Conservation (phyloP, 2,888 invertebrate genomes). For the Marronus borbonicus region DNA sequence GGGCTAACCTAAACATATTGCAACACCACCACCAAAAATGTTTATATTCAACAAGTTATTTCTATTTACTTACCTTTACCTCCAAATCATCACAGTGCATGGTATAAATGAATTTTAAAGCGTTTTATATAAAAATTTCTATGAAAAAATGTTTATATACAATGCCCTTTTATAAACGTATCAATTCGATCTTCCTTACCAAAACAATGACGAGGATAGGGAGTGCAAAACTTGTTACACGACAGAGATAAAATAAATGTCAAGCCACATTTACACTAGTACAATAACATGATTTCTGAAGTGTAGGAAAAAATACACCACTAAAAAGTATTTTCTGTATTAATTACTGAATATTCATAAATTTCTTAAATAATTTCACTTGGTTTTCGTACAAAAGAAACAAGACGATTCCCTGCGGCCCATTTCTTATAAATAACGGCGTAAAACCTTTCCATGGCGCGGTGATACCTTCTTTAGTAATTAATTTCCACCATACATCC, state of each 20-base stretch:
- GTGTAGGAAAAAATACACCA: neutral
- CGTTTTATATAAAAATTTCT: conserved; percentile 45
- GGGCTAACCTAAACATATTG: conserved; percentile 47
- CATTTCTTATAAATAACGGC: conserved; percentile 73
- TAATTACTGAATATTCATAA: conserved; percentile 22
- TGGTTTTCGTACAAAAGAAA: conserved; percentile 57
- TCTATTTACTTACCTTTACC: conserved; percentile 56
- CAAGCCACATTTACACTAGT: conserved; percentile 53
- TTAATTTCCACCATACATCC: conserved; percentile 83
- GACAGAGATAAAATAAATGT: conserved; percentile 53
- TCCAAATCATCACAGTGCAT: conserved; percentile 61
- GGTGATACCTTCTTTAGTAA: conserved; percentile 89
- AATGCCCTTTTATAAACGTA: conserved; percentile 52
- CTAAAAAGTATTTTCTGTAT: neutral
- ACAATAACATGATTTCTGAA: conserved; percentile 8
- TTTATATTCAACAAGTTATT: conserved; percentile 10
- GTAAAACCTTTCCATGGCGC: conserved; percentile 97
- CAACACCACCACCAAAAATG: conserved; percentile 14
- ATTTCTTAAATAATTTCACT: conserved; percentile 33
- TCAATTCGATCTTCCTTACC: conserved; percentile 47
- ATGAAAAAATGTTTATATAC: conserved; percentile 54
- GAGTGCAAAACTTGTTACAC: neutral
- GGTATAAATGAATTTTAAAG: conserved; percentile 24
- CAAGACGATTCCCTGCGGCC: conserved; percentile 56
- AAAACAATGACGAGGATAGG: conserved; percentile 50